Evolutionary conservation across 2,113 vertebrate species (phyloP).

Genomic region (Oxyura jamaicensis): DNA sequence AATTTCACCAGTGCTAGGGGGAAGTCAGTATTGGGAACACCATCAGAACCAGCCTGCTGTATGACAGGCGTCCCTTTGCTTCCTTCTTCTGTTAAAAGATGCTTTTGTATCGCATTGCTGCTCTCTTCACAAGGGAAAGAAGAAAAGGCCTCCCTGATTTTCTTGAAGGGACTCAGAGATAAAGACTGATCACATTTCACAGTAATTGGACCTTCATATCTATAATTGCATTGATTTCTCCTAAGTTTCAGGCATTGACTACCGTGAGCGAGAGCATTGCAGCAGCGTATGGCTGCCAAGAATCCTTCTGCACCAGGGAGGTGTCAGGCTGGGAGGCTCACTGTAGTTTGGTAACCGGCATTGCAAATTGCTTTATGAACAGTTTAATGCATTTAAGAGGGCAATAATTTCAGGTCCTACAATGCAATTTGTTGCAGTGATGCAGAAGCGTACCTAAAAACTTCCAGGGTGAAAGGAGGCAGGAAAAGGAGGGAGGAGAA

Average conservation of each 20-base stretch:
- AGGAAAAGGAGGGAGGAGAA: background rate
- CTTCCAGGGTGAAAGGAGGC: background rate
- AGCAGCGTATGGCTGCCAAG: slow-evolving; percentile 46
- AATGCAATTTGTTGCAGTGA: slow-evolving; percentile 42
- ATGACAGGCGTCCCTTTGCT: background rate
- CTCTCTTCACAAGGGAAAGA: background rate
- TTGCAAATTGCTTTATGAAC: slow-evolving; percentile 68
- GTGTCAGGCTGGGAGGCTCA: slow-evolving; percentile 26
- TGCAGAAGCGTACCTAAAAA: slow-evolving; percentile 62
- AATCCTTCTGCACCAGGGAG: slow-evolving; percentile 50
- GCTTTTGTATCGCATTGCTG: background rate
- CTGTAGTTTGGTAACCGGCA: slow-evolving; percentile 49
- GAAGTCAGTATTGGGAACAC: background rate
- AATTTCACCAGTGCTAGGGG: background rate
- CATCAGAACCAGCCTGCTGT: background rate
- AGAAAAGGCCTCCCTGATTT: slow-evolving; percentile 32
- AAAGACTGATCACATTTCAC: slow-evolving; percentile 46
- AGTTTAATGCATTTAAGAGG: slow-evolving; percentile 68
- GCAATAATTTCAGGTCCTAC: slow-evolving; percentile 60
- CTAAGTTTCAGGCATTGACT: slow-evolving; percentile 55
- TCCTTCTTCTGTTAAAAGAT: background rate
- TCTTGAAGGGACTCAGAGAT: slow-evolving; percentile 54
- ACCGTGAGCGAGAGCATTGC: slow-evolving; percentile 11
- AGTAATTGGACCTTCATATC: slow-evolving; percentile 66
- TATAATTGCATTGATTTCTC: slow-evolving; percentile 70